A percentile compares a stretch with the other conserved stretches of the same genome.
These are phyloP conservation scores for Eulacestoma nigropectus DNA, from an alignment of 2,113 vertebrate genomes.

Conservation along the genomic window DNA sequence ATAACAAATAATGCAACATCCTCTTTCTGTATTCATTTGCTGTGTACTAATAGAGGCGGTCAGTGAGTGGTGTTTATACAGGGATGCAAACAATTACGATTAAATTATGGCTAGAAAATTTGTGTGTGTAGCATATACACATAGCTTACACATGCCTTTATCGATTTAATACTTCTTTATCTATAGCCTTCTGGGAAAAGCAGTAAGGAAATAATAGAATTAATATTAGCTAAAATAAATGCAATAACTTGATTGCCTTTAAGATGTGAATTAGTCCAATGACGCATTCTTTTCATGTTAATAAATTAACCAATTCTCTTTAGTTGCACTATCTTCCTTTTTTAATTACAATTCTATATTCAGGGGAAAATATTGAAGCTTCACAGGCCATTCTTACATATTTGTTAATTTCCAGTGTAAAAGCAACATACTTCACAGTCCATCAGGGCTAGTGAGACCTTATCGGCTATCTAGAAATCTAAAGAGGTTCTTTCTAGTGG, in stretches of 20 bases:
- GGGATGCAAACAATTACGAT: background rate
- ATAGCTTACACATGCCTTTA: background rate
- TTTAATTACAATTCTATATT: background rate
- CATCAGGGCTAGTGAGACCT: background rate
- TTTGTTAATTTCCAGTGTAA: background rate
- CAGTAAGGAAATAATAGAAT: background rate
- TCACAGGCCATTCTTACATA: background rate
- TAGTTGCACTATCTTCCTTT: background rate
- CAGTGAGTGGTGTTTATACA: background rate
- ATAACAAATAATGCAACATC: background rate
- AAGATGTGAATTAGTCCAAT: background rate
- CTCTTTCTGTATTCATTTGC: background rate
- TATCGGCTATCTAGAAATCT: background rate
- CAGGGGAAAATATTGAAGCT: background rate
- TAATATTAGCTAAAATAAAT: background rate
- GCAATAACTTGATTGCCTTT: background rate
- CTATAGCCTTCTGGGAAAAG: background rate
- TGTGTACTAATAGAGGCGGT: background rate
- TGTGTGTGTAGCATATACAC: background rate
- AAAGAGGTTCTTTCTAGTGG: background rate
- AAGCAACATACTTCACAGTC: background rate
- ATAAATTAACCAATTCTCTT: background rate
- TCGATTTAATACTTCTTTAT: background rate
- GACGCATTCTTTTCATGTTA: background rate
- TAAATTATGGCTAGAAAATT: background rate